Conservation (phyloP, 2,113 vertebrate species). For the Podarcis muralis region DNA sequence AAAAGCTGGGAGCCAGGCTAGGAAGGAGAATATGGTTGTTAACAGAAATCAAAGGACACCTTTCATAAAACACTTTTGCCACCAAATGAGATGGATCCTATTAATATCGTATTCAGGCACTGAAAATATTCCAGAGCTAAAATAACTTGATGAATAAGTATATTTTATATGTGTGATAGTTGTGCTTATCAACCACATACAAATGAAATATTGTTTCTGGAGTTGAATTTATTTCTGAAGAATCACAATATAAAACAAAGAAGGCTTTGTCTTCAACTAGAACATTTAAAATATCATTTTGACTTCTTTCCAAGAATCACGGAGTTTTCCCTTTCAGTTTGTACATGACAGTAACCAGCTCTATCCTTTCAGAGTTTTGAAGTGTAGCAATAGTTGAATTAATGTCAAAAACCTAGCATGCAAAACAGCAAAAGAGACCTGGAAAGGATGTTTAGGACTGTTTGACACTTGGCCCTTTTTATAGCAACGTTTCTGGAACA, state of each 20-base stretch:
- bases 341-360: conserved; percentile 41
- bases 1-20: neutral
- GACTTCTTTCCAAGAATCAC: conserved; percentile 31
- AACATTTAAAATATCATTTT: conserved; percentile 3
- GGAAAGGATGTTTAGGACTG: neutral
- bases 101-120: neutral
- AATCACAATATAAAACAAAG: neutral
- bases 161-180: neutral
- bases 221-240: neutral
- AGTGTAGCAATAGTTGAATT: conserved; percentile 25
- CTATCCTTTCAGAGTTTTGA: conserved; percentile 42
- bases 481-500: conserved; percentile 24
- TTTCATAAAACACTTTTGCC: neutral
- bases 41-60: neutral
- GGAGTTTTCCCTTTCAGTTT: conserved; percentile 31
- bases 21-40: neutral
- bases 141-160: too few relatives aligned
- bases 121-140: neutral
- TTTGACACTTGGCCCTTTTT: conserved; percentile 37
- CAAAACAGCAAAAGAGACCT: neutral
- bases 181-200: neutral
- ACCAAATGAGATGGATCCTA: neutral
- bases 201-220: neutral
- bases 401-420: conserved; percentile 2
- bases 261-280: conserved; percentile 15